These are phyloP conservation scores for Sycophila texana DNA, from an alignment of 2,888 invertebrate species.

Conservation along the genomic window DNA sequence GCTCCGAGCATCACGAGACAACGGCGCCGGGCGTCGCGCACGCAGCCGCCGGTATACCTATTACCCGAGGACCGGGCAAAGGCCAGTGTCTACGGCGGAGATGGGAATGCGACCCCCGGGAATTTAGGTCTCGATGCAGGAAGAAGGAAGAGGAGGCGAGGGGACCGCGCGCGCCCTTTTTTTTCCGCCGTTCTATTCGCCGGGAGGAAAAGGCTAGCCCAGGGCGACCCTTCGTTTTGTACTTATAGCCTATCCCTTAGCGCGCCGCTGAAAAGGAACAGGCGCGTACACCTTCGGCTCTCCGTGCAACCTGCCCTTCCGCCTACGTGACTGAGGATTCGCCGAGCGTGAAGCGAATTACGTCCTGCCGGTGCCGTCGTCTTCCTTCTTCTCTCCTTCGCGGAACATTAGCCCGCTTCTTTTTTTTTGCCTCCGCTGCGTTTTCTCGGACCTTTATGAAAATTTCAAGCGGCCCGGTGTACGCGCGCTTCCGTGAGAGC, in stretches of 20 bases:
- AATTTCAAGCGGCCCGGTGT: too few relatives aligned
- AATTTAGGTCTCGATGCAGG: constrained; percentile 17
- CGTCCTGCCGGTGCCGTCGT: constrained; percentile 4
- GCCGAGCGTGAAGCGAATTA: constrained; percentile 38
- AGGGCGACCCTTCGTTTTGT: constrained; percentile 64
- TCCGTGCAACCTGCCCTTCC: not conserved
- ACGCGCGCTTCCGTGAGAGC: too few relatives aligned
- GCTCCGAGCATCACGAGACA: not conserved
- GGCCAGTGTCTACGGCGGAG: constrained; percentile 53
- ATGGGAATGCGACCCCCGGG: constrained; percentile 64
- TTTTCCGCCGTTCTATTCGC: constrained; percentile 44
- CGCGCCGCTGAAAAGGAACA: constrained; percentile 52
- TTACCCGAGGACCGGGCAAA: constrained; percentile 12
- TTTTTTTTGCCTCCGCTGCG: constrained; percentile 2
- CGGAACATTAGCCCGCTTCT: constrained; percentile 10
- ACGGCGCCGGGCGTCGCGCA: not conserved
- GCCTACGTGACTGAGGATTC: constrained; percentile 33
- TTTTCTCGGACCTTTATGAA: not conserved
- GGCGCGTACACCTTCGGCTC: not conserved
- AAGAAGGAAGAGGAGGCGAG: not conserved
- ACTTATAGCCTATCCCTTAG: constrained; percentile 55
- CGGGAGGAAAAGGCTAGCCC: constrained; percentile 55
- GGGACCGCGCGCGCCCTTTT: constrained; percentile 60
- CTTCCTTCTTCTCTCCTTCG: not conserved
- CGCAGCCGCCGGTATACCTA: not conserved